Evolutionary conservation across 23 tunicate species (phyloP), one percentile per base, ranked within the genome.

Genomic region (Styela plicata): DNA sequence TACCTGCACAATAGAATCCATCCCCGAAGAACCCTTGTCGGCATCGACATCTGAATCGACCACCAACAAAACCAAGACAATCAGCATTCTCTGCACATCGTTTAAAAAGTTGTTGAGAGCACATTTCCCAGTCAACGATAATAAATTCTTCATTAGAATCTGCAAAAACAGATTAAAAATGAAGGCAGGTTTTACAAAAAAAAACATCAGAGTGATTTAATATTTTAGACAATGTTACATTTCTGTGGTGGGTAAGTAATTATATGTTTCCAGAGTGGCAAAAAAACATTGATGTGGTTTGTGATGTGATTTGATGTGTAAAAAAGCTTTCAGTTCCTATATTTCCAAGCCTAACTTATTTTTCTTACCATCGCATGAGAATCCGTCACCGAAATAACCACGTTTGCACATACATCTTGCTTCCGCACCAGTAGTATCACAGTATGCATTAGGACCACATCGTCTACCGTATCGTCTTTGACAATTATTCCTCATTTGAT

Each of bases 321-420:
- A n/a, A n/a, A n/a, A n/a, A n/a, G n/a, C n/a, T n/a, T n/a, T n/a
- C n/a, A n/a, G n/a, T n/a, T n/a, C n/a, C n/a, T n/a, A n/a, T n/a
- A n/a, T n/a, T n/a, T n/a, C n/a, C n/a, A n/a, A n/a, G n/a, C n/a
- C n/a, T n/a, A n/a, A n/a, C n/a, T n/a, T n/a, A n/a, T n/a, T n/a
- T n/a, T n/a, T n/a, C 71, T 5, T 66, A 66, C 71, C 71, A 66
- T 66, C 71, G 16, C 71, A 66, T 3, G 30, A 25, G 71, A 66
- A 66, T 33, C 78, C 78, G 22, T 73, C 78, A 22, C 78, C 78
- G 16, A 17, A 32, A 73, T 73, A 73, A 24, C 78, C 78, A 17
- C 32, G 26, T 34, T 27, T 73, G 78, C 78, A 73, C 26, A 16
- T 33, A 31, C 78, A 73, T 34, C 16, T 68, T 26, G 71, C 16